Evolutionary conservation across 2,797 vertebrate genomes (phyloP), one percentile per base, ranked within the genome.

Genomic region (Threskiornis aethiopicus): DNA sequence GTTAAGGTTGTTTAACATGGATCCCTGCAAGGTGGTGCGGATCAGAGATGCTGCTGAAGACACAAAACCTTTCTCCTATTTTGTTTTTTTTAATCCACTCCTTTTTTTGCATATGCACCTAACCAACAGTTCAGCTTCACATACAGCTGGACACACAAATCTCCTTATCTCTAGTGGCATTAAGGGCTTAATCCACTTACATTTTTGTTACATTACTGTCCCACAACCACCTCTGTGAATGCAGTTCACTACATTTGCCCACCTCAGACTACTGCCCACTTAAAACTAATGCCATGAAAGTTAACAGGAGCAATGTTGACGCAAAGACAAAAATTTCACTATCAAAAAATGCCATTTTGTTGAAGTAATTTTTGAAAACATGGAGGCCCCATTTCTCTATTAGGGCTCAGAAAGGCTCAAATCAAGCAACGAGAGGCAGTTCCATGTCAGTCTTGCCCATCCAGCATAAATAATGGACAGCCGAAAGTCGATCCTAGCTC

Each of bases 321-420:
- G 3, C 13, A 39, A 28, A 80, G 39, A 77, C 13, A 66, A 83
- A 66, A 83, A 54, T 11, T 11, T 28, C 64, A 49, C 31, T n/a
- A 26, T 15, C 11, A 82, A 73, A 49, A 4, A 1, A 0, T 0
- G 1, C 13, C 7, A 6, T 12, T 35, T 31, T 25, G 2, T 52
- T 70, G 31, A 42, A 59, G 18, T 11, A 0, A 46, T 70, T 79
- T 82, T 80, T 66, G n/a, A 81, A 88, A 75, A 28, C 12, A 51
- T 3, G 9, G 47, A 89, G 12, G 14, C 8, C 20, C 6, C 16
- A 29, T 46, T 79, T 80, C 26, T 55, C 33, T 71, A 6, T 33
- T 35, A 55, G 47, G 51, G 6, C 33, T 87, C 64, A 44, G 37
- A 59, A 90, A 81, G 47, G 19, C 49, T 31, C 0, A 82, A 55